Evolutionary conservation across 2,888 invertebrate species (phyloP).

Genomic region (Andrena bicolor): DNA sequence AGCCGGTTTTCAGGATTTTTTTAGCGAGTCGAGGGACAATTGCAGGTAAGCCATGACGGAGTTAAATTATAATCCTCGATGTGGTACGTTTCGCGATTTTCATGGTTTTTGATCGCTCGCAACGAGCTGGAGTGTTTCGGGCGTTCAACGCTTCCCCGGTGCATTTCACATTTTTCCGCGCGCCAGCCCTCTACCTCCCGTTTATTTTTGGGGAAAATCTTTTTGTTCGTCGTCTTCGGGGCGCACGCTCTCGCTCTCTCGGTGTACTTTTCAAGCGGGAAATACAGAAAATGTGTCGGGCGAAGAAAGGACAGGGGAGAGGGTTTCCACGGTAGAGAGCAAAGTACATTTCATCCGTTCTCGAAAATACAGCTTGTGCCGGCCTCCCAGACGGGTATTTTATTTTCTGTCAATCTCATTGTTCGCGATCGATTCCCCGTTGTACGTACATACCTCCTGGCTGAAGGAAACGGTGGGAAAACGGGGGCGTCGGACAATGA

Average conservation of each 20-base stretch:
- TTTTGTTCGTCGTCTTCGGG: neutral
- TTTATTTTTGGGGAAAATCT: conserved; percentile 9
- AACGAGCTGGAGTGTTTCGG: neutral
- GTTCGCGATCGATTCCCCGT: conserved; percentile 26
- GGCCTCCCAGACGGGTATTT: conserved; percentile 24
- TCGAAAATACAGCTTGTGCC: conserved; percentile 13
- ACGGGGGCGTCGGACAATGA: conserved; percentile 20
- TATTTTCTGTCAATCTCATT: conserved; percentile 40
- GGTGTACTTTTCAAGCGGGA: neutral
- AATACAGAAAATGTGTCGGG: conserved; percentile 4
- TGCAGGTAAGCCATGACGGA: neutral
- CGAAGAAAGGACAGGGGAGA: neutral
- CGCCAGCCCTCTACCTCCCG: neutral
- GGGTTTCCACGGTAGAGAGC: conserved; percentile 23
- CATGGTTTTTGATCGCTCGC: conserved; percentile 10
- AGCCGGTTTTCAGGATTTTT: conserved; percentile 4
- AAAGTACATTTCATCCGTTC: conserved; percentile 42
- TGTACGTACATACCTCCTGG: neutral
- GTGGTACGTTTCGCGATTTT: neutral
- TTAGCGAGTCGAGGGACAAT: conserved; percentile 7
- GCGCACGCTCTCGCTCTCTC: neutral
- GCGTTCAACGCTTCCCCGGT: neutral
- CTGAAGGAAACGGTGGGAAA: neutral
- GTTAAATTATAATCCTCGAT: conserved; percentile 13
- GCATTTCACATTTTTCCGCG: conserved; percentile 3